Base-by-base conservation (phyloP, 2,888 invertebrate genomes). In the Philonicus albiceps region DNA sequence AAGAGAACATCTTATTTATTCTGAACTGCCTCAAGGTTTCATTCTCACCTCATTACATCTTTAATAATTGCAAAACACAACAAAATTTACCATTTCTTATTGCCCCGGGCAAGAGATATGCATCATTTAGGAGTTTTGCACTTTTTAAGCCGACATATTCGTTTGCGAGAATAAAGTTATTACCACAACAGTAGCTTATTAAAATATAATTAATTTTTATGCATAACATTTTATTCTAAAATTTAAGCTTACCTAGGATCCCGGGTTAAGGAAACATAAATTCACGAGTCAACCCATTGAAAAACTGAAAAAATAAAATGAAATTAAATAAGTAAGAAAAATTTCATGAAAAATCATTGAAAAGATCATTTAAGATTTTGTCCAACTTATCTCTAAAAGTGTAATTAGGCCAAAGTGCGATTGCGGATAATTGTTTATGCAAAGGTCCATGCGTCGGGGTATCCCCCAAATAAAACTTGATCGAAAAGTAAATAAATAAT, bases 201-300 rank as follows among this genome's bases (percentile, higher is more conserved):
- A 37, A 11, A 37, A 37, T 37, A 11, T 37, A 37, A 37, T 37
- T 37, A 0, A 37, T 0, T 37, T 37, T 37, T 11, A 11, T 6
- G 1, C 11, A 37, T 43, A 13, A 11, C 11, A 13, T 40, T 40
- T 13, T 13, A 43, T 13, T 1, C 1, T n/a, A n/a, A 6, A n/a
- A 16, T n/a, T n/a, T 49, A 22, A 80, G 80, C 89, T 90, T 90
- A 92, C 92, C 91, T 92, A 91, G 91, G 91, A 89, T 90, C 92
- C 92, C 91, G 91, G 92, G 92, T 91, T 90, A 91, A 92, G 92
- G 92, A 92, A 31, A 85, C 37, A 90, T 89, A 88, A 89, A 90
- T 89, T 90, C 90, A 90, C 91, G 91, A 91, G 90, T 92, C 92
- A 92, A 91, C 92, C 92, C 92, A 92, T 92, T 92, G 92, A 92